Evolutionary conservation across 2,888 invertebrate species (phyloP).

Genomic region (Drosophila antonietae): DNA sequence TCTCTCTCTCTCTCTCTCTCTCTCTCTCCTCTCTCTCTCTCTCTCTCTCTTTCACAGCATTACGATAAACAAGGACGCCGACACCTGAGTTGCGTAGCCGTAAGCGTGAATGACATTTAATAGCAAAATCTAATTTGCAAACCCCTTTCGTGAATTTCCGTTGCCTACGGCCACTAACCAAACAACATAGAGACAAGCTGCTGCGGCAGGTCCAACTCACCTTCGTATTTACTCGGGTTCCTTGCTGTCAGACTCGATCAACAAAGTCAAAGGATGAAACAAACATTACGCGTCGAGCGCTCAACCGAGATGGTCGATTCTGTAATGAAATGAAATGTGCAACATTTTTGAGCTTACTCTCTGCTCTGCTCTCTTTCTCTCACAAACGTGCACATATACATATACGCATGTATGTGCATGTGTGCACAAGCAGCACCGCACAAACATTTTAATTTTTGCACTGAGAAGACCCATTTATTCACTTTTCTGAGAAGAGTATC

Average conservation of each 20-base stretch:
- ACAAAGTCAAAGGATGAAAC: not conserved
- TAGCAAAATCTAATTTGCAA: slow-evolving; percentile 63
- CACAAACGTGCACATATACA: not conserved
- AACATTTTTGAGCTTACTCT: not conserved
- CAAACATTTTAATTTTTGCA: not conserved
- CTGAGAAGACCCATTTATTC: not conserved
- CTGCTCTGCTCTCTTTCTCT: slow-evolving; percentile 1
- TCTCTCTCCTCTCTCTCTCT: slow-evolving; percentile 36
- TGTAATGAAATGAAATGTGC: not conserved
- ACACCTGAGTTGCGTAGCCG: slow-evolving; percentile 36
- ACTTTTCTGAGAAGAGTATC: not conserved
- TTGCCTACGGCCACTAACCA: slow-evolving; percentile 31
- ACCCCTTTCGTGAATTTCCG: slow-evolving; percentile 42
- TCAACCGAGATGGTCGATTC: not conserved
- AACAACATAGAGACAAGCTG: not conserved
- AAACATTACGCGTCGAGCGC: not conserved
- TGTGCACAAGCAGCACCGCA: not conserved
- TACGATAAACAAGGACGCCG: slow-evolving; percentile 39
- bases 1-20: slow-evolving; percentile 30
- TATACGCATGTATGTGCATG: not conserved
- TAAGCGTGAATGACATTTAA: slow-evolving; percentile 41
- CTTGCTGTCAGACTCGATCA: not conserved
- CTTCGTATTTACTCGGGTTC: not conserved
- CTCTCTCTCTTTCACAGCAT: slow-evolving; percentile 34
- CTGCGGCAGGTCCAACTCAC: not conserved